Conservation (phyloP, 2,113 vertebrate genomes). For the Myotis brandtii region DNA sequence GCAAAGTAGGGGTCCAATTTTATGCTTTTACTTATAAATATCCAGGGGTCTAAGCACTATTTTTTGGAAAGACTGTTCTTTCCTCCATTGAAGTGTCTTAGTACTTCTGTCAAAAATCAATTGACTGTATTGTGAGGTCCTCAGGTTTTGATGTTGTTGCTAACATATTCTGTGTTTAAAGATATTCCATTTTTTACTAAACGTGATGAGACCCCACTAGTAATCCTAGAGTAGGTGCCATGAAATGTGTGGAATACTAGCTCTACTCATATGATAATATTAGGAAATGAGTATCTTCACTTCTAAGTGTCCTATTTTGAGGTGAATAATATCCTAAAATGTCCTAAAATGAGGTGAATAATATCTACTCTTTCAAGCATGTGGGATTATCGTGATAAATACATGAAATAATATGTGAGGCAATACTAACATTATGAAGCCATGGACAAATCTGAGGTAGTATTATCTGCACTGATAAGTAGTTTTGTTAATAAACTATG, state of each 20-base stretch:
- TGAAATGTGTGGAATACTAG: not conserved
- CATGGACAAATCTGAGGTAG: not conserved
- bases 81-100: not conserved
- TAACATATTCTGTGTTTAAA: not conserved
- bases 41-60: not conserved
- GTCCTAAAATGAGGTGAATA: not conserved
- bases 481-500: not conserved
- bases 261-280: not conserved
- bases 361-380: not conserved
- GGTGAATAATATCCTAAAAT: not conserved
- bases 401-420: not conserved
- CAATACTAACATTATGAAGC: not conserved
- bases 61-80: not conserved
- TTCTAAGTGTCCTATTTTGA: not conserved
- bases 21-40: not conserved
- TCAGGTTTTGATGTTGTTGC: not conserved
- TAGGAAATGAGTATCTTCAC: not conserved
- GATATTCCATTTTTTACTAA: conserved; percentile 10
- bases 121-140: not conserved
- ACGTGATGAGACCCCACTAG: not conserved
- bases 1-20: not conserved
- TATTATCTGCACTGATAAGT: not conserved
- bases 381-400: not conserved
- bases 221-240: not conserved
- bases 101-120: not conserved